Conservation (phyloP, 2,797 vertebrate species). For the Sebastes diploproa region DNA sequence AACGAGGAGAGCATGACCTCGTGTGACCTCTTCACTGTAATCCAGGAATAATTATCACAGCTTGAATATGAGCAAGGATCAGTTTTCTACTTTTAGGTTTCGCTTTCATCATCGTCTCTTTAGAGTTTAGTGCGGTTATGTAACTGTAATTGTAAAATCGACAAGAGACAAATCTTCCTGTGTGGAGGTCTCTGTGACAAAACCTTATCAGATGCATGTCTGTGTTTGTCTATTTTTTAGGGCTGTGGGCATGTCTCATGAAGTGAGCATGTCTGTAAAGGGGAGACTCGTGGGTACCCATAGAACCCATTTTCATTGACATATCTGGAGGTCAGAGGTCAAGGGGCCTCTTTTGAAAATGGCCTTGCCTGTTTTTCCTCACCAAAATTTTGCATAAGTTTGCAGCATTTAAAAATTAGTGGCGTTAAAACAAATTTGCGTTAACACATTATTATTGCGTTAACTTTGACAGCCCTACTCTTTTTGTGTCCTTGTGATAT, state of each 20-base stretch:
- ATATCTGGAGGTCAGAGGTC: too few species aligned
- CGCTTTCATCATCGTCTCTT: not conserved
- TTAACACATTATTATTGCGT: too few species aligned
- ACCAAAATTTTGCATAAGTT: accelerated
- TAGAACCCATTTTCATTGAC: too few species aligned
- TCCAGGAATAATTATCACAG: constrained; percentile 5
- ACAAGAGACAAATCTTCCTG: not conserved
- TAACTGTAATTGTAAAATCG: not conserved
- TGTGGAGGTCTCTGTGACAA: not conserved
- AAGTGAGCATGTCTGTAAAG: too few species aligned
- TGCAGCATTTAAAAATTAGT: too few species aligned
- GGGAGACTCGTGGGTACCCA: too few species aligned
- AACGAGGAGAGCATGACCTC: not conserved
- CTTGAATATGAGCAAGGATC: not conserved
- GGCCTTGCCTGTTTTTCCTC: accelerated
- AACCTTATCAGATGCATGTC: not conserved
- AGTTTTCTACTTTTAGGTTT: not conserved
- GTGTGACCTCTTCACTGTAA: not conserved
- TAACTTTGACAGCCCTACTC: too few species aligned
- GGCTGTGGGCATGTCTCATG: too few species aligned
- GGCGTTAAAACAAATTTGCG: too few species aligned
- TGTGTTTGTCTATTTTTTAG: not conserved
- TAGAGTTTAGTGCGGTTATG: not conserved
- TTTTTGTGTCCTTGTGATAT: not conserved
- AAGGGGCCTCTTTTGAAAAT: too few species aligned